phyloP scores from a whole-genome alignment of 2,113 vertebrate genomes.

The Astur gentilis region DNA sequence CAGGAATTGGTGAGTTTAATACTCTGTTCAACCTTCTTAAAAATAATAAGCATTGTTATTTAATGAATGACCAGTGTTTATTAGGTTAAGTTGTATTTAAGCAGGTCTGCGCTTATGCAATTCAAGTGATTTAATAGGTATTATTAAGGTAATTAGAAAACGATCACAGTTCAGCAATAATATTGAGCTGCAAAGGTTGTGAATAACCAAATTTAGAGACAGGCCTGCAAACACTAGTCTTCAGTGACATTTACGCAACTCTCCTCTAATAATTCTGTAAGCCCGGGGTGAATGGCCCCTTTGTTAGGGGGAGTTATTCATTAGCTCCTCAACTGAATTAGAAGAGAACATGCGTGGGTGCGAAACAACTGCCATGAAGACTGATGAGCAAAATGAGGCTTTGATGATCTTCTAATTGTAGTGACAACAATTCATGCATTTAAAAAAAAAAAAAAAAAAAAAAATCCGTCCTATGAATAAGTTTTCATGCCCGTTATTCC shows the following conservation, averaged over 20 bases:
- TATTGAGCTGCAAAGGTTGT: constrained; percentile 78
- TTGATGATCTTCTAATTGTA: constrained; percentile 72
- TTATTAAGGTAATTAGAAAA: constrained; percentile 85
- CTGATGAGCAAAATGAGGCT: constrained; percentile 70
- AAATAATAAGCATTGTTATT: constrained; percentile 66
- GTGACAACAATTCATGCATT: constrained; percentile 63
- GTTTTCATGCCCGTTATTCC: neutral
- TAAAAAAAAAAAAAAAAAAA: neutral
- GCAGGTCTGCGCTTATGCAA: constrained; percentile 68
- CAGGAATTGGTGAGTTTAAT: constrained; percentile 43
- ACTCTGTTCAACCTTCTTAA: constrained; percentile 53
- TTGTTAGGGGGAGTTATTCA: constrained; percentile 80
- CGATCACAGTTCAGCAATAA: constrained; percentile 80
- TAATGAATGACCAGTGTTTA: constrained; percentile 75
- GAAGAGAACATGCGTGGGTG: constrained; percentile 68
- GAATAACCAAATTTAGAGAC: constrained; percentile 80
- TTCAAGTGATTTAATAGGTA: constrained; percentile 80
- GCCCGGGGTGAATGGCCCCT: constrained; percentile 75
- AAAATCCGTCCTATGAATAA: constrained; percentile 24
- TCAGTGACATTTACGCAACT: constrained; percentile 76
- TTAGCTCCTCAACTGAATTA: constrained; percentile 74
- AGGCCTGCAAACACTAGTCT: constrained; percentile 73
- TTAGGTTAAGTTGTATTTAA: constrained; percentile 81
- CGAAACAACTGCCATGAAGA: constrained; percentile 63
- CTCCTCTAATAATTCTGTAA: constrained; percentile 77